These are phyloP conservation scores for Mellivora capensis DNA, from an alignment of 2,113 vertebrate species.

Conservation along the genomic window DNA sequence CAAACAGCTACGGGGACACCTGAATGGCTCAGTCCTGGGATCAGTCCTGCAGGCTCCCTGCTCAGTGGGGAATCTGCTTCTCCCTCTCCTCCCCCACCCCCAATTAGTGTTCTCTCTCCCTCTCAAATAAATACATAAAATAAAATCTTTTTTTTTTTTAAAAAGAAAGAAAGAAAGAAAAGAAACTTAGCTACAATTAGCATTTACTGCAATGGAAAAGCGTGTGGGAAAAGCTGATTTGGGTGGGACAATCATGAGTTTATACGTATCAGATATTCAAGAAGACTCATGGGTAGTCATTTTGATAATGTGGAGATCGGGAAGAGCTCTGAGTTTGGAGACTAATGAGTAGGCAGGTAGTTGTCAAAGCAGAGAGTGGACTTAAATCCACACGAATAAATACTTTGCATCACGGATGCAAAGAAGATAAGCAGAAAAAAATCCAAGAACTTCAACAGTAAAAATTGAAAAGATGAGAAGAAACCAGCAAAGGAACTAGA, in stretches of 20 bases:
- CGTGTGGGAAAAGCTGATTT: background rate
- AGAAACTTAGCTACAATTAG: too few relatives aligned
- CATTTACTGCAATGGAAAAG: background rate
- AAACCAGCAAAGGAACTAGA: background rate
- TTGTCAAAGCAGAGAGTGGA: background rate
- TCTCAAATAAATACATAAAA: background rate
- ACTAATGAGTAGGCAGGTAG: background rate
- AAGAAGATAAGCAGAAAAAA: background rate
- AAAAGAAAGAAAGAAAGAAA: too few relatives aligned
- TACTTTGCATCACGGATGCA: background rate
- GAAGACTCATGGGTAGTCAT: background rate
- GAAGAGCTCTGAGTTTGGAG: background rate
- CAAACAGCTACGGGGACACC: background rate
- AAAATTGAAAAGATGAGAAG: background rate
- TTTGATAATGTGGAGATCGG: background rate
- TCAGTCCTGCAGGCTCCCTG: too few relatives aligned
- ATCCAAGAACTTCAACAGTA: background rate
- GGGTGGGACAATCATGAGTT: background rate
- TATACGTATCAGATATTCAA: background rate
- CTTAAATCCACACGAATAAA: background rate
- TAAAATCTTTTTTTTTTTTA: background rate
- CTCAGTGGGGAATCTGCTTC: background rate
- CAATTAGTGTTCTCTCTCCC: background rate
- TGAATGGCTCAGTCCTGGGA: too few relatives aligned
- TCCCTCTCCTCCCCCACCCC: too few relatives aligned